Evolutionary conservation across 2,888 invertebrate genomes (phyloP).

Genomic region (Stramonita haemastoma): DNA sequence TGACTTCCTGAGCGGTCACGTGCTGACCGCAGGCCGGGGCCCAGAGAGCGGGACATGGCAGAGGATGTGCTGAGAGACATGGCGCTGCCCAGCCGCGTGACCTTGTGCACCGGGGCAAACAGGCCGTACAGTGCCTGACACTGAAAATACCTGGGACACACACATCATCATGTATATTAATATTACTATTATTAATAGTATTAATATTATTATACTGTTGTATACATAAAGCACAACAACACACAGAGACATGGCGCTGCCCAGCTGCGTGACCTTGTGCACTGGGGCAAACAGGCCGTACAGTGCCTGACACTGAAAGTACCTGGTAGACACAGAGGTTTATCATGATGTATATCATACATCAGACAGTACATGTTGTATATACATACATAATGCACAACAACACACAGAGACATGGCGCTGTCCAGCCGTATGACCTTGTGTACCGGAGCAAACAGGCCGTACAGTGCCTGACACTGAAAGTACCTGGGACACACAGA

Average conservation of each 20-base stretch:
- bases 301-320: conserved; percentile 93
- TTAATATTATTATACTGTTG: conserved; percentile 23
- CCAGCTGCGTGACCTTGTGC: conserved; percentile 84
- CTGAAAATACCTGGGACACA: conserved; percentile 87
- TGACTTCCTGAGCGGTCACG: conserved; percentile 81
- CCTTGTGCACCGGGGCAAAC: conserved; percentile 94
- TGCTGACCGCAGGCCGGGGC: conserved; percentile 63
- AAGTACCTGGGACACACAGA: conserved; percentile 85
- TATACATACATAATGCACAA: too few species aligned
- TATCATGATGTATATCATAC: too few species aligned
- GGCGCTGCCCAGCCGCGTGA: conserved; percentile 76
- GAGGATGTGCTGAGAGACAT: conserved; percentile 54
- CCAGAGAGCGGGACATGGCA: conserved; percentile 59
- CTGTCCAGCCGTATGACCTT: too few species aligned
- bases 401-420: too few species aligned
- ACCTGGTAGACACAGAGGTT: conserved; percentile 80
- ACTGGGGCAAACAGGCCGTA: conserved; percentile 96
- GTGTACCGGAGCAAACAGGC: too few species aligned
- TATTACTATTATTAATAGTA: too few species aligned
- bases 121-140: conserved; percentile 93
- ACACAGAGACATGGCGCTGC: conserved; percentile 44
- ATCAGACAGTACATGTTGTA: too few species aligned
- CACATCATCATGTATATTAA: too few species aligned
- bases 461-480: too few species aligned
- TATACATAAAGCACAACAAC: too few species aligned